Evolutionary conservation across 1,140 invertebrate species (phyloP).

Genomic region (Cherax destructor): DNA sequence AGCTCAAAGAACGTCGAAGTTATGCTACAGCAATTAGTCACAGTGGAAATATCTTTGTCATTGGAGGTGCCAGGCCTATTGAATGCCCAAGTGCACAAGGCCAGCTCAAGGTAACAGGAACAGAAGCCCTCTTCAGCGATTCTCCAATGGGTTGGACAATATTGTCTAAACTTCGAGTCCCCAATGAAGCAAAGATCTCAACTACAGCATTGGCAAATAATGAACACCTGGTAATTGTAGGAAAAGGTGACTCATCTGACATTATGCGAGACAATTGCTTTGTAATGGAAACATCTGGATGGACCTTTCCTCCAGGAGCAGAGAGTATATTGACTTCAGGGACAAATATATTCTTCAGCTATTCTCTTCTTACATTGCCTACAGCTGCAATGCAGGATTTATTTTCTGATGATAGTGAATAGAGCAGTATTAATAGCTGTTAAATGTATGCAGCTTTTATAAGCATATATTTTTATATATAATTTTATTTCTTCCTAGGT

Average conservation of each 20-base stretch:
- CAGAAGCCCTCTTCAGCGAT: slow-evolving; percentile 38
- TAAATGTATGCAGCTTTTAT: background rate
- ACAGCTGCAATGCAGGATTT: slow-evolving; percentile 51
- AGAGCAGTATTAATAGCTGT: background rate
- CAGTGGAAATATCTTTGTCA: slow-evolving; percentile 38
- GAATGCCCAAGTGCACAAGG: slow-evolving; percentile 59
- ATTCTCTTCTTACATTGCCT: slow-evolving; percentile 38
- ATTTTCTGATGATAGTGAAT: slow-evolving; percentile 23
- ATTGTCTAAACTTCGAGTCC: slow-evolving; percentile 23
- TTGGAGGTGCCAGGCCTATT: slow-evolving; percentile 49
- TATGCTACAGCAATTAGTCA: slow-evolving; percentile 37
- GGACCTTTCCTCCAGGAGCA: slow-evolving; percentile 20
- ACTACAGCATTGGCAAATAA: slow-evolving; percentile 30
- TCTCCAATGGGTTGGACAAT: slow-evolving; percentile 38
- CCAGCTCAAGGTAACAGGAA: slow-evolving; percentile 51
- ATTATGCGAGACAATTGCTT: slow-evolving; percentile 16
- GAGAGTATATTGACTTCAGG: slow-evolving; percentile 53
- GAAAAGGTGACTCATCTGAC: slow-evolving; percentile 13
- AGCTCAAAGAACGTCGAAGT: slow-evolving; percentile 42
- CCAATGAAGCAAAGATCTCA: slow-evolving; percentile 26
- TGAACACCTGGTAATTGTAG: slow-evolving; percentile 31
- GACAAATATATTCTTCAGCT: slow-evolving; percentile 29
- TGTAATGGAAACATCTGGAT: slow-evolving; percentile 30
- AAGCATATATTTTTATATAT: background rate
- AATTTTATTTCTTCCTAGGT: no score